A percentile compares a stretch with the other conserved stretches of the same genome.
Conservation (phyloP, 2,888 invertebrate genomes). For the Acanthosepion pharaonis region DNA sequence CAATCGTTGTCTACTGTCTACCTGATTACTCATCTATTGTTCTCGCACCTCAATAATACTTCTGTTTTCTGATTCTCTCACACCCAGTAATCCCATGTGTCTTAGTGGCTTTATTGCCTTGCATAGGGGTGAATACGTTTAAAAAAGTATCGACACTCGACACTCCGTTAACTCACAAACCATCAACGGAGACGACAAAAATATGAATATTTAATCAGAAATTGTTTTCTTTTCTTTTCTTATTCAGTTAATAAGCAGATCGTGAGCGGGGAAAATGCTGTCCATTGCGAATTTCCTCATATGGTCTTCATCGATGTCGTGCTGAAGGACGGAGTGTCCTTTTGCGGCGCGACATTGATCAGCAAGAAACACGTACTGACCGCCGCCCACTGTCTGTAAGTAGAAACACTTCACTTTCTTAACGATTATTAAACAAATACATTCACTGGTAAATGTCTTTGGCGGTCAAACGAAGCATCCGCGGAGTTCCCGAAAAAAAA, state of each 20-base stretch:
- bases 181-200: not conserved
- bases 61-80: too few species aligned
- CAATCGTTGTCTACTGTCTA: too few species aligned
- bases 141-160: too few species aligned
- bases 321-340: not conserved
- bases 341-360: not conserved
- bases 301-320: not conserved
- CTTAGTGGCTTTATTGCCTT: too few species aligned
- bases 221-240: not conserved
- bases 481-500: too few species aligned
- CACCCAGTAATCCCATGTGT: too few species aligned
- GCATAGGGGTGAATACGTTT: not conserved
- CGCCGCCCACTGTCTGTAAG: slow-evolving; percentile 25
- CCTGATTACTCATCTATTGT: too few species aligned
- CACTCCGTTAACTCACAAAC: not conserved
- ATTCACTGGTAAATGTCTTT: too few species aligned
- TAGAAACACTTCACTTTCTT: not conserved
- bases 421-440: too few species aligned
- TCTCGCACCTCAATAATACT: too few species aligned
- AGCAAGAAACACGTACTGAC: not conserved
- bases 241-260: not conserved
- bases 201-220: not conserved
- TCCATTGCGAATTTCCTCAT: not conserved
- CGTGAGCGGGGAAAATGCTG: not conserved
- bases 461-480: too few species aligned